Base-by-base conservation (phyloP, 2,113 vertebrate species). In the Coregonus clupeaformis region DNA sequence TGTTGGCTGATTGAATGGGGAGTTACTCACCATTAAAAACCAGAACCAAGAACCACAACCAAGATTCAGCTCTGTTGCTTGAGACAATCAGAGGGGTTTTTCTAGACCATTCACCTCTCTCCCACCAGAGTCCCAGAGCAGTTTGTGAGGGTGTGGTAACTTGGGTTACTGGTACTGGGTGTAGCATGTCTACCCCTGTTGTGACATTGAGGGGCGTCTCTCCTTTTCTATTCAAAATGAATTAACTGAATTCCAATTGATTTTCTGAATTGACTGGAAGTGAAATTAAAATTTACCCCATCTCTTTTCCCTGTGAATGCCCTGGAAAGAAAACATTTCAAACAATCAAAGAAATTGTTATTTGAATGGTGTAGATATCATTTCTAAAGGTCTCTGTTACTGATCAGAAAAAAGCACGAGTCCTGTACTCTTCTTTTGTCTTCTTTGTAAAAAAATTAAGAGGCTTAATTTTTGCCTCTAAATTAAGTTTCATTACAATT, bases 1-100 rank as follows among this genome's bases (percentile, higher is more conserved):
- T 24, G 29, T 68, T 45, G 69, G 25, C 55, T n/a, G 70, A 84
- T 79, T 82, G 77, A 75, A 82, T 71, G 72, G 76, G 82, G 82
- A 90, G 80, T 60, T 47, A 81, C 82, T 76, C 64, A 81, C 83
- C 80, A 83, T 82, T 81, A n/a, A 47, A 73, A 79, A 68, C 55
- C 36, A 68, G 32, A 67, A 76, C 29, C 13, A 49, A 27, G 13
- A 24, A 69, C 69, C 77, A n/a, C 70, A 82, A 78, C 77, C 78
- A 82, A 85, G 82, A 81, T 72, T 64, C 69, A 85, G 82, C 81
- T 82, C 77, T 82, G 87, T 86, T 81, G 86, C 84, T 89, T 86
- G 83, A 90, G 88, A 89, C 90, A 87, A 91, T 90, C 90, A 89
- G 84, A 82, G 77, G 78, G 82, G 82, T 85, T 81, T 84, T 47